These are phyloP conservation scores for Trichomycterus rosablanca DNA, from an alignment of 2,113 vertebrate genomes.

Conservation along the genomic window DNA sequence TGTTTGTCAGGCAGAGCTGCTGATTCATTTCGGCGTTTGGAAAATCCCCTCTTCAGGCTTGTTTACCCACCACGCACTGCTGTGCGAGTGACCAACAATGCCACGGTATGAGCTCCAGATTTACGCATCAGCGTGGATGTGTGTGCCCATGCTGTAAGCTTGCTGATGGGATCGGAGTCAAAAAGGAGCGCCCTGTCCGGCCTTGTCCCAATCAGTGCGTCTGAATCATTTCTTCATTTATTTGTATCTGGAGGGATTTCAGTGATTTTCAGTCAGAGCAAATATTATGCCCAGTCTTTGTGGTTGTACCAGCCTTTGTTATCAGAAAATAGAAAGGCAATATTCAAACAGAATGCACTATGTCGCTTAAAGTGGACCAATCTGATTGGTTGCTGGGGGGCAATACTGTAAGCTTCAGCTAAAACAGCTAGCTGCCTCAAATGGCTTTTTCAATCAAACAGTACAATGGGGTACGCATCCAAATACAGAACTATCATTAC, in stretches of 20 bases:
- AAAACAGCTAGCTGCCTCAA: too few relatives aligned
- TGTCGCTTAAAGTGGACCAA: too few relatives aligned
- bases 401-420: too few relatives aligned
- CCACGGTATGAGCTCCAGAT: neutral
- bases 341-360: too few relatives aligned
- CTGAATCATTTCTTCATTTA: too few relatives aligned
- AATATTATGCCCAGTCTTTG: neutral
- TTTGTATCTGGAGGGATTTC: too few relatives aligned
- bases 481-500: too few relatives aligned
- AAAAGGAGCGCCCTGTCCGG: neutral
- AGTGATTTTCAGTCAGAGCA: neutral
- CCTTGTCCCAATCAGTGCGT: constrained; percentile 2
- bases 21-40: constrained; percentile 55
- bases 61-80: constrained; percentile 41
- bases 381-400: too few relatives aligned
- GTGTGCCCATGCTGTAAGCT: neutral
- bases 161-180: neutral
- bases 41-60: constrained; percentile 52
- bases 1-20: constrained; percentile 42
- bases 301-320: too few relatives aligned
- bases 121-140: constrained; percentile 12
- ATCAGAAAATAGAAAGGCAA: too few relatives aligned
- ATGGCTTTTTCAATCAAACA: too few relatives aligned
- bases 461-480: too few relatives aligned
- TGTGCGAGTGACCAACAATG: constrained; percentile 3